Base-by-base conservation (phyloP, 2,888 invertebrate genomes). In the Cinara cedri region DNA sequence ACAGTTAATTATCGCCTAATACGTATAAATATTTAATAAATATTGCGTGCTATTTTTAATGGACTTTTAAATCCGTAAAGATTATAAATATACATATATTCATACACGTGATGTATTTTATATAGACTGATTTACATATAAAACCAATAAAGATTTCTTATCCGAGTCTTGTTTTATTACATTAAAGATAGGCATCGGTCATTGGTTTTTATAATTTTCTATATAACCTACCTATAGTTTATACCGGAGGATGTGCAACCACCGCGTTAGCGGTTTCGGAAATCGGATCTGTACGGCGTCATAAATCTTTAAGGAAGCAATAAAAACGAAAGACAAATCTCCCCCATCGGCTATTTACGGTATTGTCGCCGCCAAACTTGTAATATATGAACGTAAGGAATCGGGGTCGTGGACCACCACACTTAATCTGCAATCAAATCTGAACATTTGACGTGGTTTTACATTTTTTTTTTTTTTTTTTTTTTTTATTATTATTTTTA, bases 251-350 rank as follows among this genome's bases (percentile, higher is more conserved):
- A 34, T 19, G 34, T 49, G 26, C 34, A 51, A 72, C 72, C 34
- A 72, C 62, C 62, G 21, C 62, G 62, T 72, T 72, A 72, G 72
- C 62, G 72, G 72, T 72, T 72, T 72, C 21, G 34, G 34, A 72
- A 72, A 62, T 72, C 62, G 51, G 10, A 72, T 72, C 72, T 72
- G n/a, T 21, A 34, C n/a, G n/a, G 62, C 34, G 16, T 62, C 49
- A 72, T 74, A 74, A 74, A 74, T 74, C 74, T 63, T 24, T 54
- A 19, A 62, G 42, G 42, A 74, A 51, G 74, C 74, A 65, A 74
- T 65, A 74, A 74, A n/a, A 74, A 74, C 74, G 74, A 42, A 62
- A 54, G 11, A 26, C 16, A 63, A 63, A 65, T 63, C 42, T 65
- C 63, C 63, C 74, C 63, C 21, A 54, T 54, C 54, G 51, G 13